Evolutionary conservation across 2,888 invertebrate genomes (phyloP), one percentile per base, ranked within the genome.

Genomic region (Ichneumoninae sp.): DNA sequence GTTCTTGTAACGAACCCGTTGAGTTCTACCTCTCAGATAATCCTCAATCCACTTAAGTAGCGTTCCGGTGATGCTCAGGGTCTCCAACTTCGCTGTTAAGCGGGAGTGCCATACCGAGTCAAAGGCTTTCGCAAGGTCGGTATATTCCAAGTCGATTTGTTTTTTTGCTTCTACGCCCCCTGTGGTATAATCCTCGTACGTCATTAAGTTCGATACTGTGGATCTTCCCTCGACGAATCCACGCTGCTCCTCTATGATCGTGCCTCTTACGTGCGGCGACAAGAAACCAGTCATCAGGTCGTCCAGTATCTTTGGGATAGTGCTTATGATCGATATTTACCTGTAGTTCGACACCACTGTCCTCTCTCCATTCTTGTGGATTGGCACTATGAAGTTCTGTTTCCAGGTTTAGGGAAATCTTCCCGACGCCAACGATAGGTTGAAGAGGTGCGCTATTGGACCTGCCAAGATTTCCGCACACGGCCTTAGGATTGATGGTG

Each of bases 1-100:
- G 40, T 44, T 40, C 10, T 68, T 68, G 13, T 68, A 22, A 7
- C 44, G 47, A 3, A 68, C 66, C 22, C 66, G 44, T 8, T 68
- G 44, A 1, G 22, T 44, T 3, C 66, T 8, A 0, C 44, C 66
- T 22, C 2, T 68, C 7, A 68, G 13, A 13, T 68, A 68, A 5
- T 26, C 22, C 0, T 40, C 19, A n/a, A 66, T 19, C 66, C 66
- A 66, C 1, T 3, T 16, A 7, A 40, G n/a, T 19, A 66, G 22
- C 22, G 6, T 16, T 40, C 10, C 44, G 1, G 19, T 33, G 36
- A 66, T 40, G 2, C 66, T 44, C 6, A 66, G n/a, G 3, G 7
- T 8, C 40, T 40, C 2, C 19, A 66, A 1, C 19, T 66, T 66
- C 22, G 40, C 50, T 16, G 8, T 50, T n/a, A 50, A n/a, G 16